Evolutionary conservation across 2,888 invertebrate species (phyloP).

Genomic region (Tipula lateralis): DNA sequence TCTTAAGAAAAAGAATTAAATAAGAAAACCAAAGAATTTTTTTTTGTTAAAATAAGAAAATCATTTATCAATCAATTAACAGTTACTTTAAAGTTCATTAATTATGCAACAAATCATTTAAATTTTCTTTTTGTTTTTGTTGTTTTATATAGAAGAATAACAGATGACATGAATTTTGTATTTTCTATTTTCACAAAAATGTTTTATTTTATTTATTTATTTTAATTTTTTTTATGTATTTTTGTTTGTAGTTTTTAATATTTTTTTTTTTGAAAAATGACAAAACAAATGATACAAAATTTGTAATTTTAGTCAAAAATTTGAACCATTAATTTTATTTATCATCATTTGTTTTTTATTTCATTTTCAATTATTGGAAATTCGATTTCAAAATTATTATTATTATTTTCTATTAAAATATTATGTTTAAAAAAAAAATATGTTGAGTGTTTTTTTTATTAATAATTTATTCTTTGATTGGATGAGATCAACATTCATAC

Average conservation of each 20-base stretch:
- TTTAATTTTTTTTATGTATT: background rate
- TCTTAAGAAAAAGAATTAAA: slow-evolving; percentile 12
- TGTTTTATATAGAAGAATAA: slow-evolving; percentile 15
- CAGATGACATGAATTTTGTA: slow-evolving; percentile 2
- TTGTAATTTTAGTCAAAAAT: background rate
- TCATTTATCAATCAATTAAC: slow-evolving; percentile 30
- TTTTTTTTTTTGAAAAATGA: background rate
- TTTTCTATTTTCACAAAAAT: slow-evolving; percentile 12
- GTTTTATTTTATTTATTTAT: slow-evolving; percentile 11
- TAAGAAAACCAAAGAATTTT: slow-evolving; percentile 26
- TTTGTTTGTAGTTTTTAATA: background rate
- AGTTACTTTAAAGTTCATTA: slow-evolving; percentile 28
- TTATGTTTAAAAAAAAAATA: background rate
- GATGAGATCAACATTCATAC: background rate
- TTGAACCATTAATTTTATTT: background rate
- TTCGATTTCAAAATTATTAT: background rate
- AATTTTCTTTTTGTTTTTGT: background rate
- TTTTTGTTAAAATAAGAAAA: slow-evolving; percentile 28
- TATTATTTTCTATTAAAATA: background rate
- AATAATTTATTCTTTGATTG: background rate
- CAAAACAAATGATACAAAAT: background rate
- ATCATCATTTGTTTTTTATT: background rate
- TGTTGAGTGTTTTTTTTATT: background rate
- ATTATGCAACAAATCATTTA: slow-evolving; percentile 25
- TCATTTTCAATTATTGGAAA: background rate